Conservation (phyloP, 1,140 invertebrate genomes). For the Brachionus calyciflorus region DNA sequence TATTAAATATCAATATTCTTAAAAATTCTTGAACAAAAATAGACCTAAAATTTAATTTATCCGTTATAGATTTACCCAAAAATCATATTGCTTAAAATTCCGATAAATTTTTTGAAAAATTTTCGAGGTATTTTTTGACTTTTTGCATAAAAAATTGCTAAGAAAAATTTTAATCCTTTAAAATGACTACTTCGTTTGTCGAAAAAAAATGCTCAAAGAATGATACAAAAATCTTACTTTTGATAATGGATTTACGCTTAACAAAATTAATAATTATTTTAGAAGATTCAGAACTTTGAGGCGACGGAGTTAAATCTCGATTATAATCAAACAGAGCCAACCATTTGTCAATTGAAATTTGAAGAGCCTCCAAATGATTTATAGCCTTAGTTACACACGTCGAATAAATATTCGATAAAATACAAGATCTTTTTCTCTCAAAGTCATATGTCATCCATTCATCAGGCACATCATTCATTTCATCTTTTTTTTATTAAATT, state of each 20-base stretch:
- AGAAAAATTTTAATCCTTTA: too few species aligned
- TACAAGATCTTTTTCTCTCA: not conserved
- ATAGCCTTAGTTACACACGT: constrained; percentile 41
- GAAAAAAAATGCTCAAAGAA: not conserved
- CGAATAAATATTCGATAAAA: constrained; percentile 6
- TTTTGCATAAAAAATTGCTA: too few species aligned
- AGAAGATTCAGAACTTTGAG: not conserved
- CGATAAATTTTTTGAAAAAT: too few species aligned
- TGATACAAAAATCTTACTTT: not conserved
- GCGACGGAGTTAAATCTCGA: not conserved
- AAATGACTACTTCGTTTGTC: not conserved
- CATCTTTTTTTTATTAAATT: too few species aligned
- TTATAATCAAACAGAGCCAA: not conserved
- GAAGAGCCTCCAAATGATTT: constrained; percentile 6
- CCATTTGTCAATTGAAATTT: constrained; percentile 20
- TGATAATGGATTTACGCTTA: constrained; percentile 8
- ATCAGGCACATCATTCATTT: not conserved
- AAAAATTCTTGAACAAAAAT: too few species aligned
- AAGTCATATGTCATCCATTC: constrained; percentile 12
- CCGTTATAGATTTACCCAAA: too few species aligned
- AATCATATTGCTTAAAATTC: too few species aligned
- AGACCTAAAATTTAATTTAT: too few species aligned
- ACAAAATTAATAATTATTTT: constrained; percentile 13
- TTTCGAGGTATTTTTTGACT: too few species aligned
- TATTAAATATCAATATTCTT: too few species aligned